Evolutionary conservation across 2,113 vertebrate species (phyloP), one percentile per base, ranked within the genome.

Genomic region (Aramus guarauna): DNA sequence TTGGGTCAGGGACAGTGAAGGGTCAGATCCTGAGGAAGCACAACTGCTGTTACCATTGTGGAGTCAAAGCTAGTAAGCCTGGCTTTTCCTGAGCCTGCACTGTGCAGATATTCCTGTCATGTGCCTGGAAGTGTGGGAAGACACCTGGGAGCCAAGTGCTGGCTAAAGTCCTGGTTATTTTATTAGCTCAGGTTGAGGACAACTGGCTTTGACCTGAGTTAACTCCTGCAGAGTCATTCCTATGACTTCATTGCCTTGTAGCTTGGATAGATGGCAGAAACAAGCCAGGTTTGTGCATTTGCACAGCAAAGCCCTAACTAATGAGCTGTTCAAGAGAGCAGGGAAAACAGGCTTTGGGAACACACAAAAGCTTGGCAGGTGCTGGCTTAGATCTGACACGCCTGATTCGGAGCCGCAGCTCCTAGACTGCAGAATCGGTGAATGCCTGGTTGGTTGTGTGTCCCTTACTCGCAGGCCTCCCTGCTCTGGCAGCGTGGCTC

Each of bases 31-130:
- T 13, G 63, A 34, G 55, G 50, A 60, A 81, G 71, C 43, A 20
- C 37, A 58, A 1, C 0, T 0, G 0, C 36, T 64, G 5, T 37
- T 37, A 5, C 27, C 1, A 0, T 14, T 9, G 16, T 68, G 71
- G 58, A 13, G 56, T 79, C 30, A 47, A 58, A 60, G 74, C 56
- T n/a, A 3, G 34, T 13, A 39, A 52, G 39, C 32, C 23, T 69
- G 72, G 50, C 55, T 80, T 62, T 88, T 77, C 24, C 45, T 27
- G 47, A 26, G 41, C 19, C 32, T 82, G 15, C 22, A 63, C 21
- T 12, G 2, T 64, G 66, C 34, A 11, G 23, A 6, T 87, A 23
- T 41, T 84, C 19, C 63, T 66, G 11, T 69, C 8, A 1, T 71
- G 56, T 71, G 63, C 48, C 64, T 89, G 73, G 20, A 86, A 66